Percentiles rank a stretch among this genome's conserved stretches.
Conservation (phyloP, 2,888 invertebrate genomes). For the Eudasyphora cyanicolor region DNA sequence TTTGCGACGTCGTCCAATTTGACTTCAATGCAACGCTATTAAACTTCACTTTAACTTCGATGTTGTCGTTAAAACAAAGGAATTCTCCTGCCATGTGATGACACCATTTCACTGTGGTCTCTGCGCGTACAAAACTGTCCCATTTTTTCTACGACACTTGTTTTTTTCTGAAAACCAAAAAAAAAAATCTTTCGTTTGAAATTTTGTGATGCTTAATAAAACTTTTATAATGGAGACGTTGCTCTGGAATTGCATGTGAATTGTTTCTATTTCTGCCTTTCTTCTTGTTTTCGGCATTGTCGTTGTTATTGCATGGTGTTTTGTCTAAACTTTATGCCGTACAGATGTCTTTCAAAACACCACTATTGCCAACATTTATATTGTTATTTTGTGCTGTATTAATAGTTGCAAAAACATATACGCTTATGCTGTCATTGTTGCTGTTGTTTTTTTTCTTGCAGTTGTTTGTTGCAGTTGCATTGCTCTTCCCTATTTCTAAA, state of each 20-base stretch:
- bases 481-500: neutral
- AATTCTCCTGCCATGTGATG: neutral
- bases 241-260: neutral
- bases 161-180: neutral
- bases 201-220: slow-evolving; percentile 36
- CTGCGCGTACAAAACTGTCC: neutral
- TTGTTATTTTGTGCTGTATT: slow-evolving; percentile 17
- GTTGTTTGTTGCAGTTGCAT: slow-evolving; percentile 13
- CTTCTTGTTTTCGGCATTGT: neutral
- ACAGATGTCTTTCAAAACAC: slow-evolving; percentile 28
- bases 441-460: neutral
- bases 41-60: slow-evolving; percentile 15
- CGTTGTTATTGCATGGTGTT: neutral
- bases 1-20: neutral
- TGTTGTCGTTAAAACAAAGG: neutral
- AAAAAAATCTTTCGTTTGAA: slow-evolving; percentile 7
- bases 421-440: neutral
- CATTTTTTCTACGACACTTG: neutral
- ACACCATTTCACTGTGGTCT: neutral
- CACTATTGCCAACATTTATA: slow-evolving; percentile 28
- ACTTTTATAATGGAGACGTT: slow-evolving; percentile 27
- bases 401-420: slow-evolving; percentile 10
- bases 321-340: slow-evolving; percentile 18
- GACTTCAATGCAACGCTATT: neutral
- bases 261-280: neutral